Conservation (phyloP, 1,140 invertebrate genomes). For the Whitmania pigra region DNA sequence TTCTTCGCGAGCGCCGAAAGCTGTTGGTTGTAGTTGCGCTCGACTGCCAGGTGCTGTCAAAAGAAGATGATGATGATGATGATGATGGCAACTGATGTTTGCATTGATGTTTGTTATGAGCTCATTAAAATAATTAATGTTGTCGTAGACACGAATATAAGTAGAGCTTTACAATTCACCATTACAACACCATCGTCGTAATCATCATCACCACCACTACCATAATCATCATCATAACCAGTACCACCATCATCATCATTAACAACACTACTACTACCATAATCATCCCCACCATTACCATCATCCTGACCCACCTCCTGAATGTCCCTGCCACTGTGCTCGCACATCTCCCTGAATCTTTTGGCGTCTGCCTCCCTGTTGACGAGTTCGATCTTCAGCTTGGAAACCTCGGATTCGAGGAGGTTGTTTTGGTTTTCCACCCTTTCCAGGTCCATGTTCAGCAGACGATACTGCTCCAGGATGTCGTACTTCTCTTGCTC, state of each 20-base stretch:
- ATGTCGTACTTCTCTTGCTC: conserved; percentile 40
- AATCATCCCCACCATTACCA: neutral
- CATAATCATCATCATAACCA: no score
- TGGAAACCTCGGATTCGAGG: conserved; percentile 41
- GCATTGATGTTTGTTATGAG: no score
- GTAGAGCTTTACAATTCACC: no score
- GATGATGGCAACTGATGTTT: no score
- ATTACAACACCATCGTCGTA: no score
- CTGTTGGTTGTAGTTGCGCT: conserved; percentile 40
- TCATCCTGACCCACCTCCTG: conserved; percentile 31
- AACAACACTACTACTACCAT: neutral
- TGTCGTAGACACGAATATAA: no score
- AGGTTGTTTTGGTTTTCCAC: conserved; percentile 37
- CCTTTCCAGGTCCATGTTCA: conserved; percentile 39
- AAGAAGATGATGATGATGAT: neutral
- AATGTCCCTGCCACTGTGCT: conserved; percentile 39
- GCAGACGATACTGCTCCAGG: conserved; percentile 40
- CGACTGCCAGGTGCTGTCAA: conserved; percentile 34
- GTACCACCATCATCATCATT: no score
- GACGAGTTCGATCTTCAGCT: conserved; percentile 38
- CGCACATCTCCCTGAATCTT: conserved; percentile 35
- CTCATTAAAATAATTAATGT: no score
- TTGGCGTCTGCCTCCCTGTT: conserved; percentile 39
- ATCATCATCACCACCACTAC: no score
- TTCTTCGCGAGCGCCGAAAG: conserved; percentile 37